phyloP scores from a whole-genome alignment of 2,888 invertebrate genomes.

The Kryphioiulus occultus region DNA sequence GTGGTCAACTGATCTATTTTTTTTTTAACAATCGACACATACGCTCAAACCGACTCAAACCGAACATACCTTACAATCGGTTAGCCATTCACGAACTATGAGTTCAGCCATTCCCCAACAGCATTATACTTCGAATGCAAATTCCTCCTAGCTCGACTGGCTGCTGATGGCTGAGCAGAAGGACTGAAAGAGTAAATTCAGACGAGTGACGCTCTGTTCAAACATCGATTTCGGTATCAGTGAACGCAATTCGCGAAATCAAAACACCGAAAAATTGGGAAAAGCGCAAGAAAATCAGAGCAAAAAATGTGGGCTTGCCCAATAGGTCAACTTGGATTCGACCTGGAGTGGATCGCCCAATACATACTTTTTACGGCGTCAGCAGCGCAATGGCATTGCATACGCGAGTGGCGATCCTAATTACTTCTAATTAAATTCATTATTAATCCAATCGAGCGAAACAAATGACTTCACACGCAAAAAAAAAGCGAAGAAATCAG shows the following conservation, averaged over 20 bases:
- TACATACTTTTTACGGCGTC: background rate
- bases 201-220: too few relatives aligned
- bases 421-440: background rate
- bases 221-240: too few relatives aligned
- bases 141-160: background rate
- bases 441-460: background rate
- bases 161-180: background rate
- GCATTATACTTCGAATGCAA: background rate
- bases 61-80: conserved; percentile 65
- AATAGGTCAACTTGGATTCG: background rate
- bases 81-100: conserved; percentile 78
- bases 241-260: too few relatives aligned
- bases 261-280: too few relatives aligned
- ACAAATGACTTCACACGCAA: background rate
- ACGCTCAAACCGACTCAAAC: background rate
- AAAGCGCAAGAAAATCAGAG: too few relatives aligned
- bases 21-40: too few relatives aligned
- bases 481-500: background rate
- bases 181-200: too few relatives aligned
- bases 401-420: background rate
- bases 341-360: background rate
- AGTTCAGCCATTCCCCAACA: conserved; percentile 66
- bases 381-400: background rate
- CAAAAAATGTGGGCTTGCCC: too few relatives aligned
- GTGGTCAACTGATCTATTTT: too few relatives aligned